Evolutionary conservation across 2,113 vertebrate species (phyloP).

Genomic region (Stomatorhinus ivindoensis): DNA sequence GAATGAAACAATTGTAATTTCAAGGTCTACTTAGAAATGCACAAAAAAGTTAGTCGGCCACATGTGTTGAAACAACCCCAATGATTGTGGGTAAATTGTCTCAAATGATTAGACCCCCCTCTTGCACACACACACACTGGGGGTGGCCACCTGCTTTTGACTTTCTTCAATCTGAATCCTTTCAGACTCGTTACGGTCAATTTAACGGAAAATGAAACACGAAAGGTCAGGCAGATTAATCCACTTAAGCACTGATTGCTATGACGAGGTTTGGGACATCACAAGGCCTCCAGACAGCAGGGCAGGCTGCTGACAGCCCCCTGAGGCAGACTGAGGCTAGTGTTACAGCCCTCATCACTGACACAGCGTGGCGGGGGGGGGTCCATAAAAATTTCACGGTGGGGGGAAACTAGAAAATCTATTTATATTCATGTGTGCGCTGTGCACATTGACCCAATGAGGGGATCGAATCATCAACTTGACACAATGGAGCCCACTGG

Average conservation of each 20-base stretch:
- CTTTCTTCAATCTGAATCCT: background rate
- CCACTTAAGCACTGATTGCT: background rate
- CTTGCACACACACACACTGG: background rate
- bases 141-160: background rate
- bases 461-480: background rate
- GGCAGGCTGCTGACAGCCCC: background rate
- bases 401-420: background rate
- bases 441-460: background rate
- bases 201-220: background rate
- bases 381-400: constrained; percentile 13
- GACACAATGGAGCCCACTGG: background rate
- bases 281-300: background rate
- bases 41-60: background rate
- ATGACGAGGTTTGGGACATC: background rate
- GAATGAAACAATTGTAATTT: background rate
- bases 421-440: background rate
- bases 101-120: background rate
- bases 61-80: background rate
- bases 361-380: background rate
- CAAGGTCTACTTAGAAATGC: background rate
- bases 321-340: background rate
- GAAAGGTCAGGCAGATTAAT: constrained; percentile 1
- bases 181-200: constrained; percentile 1
- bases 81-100: background rate
- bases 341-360: background rate